These are phyloP conservation scores for Pegoplata infirma DNA, from an alignment of 2,888 invertebrate genomes.

Conservation along the genomic window DNA sequence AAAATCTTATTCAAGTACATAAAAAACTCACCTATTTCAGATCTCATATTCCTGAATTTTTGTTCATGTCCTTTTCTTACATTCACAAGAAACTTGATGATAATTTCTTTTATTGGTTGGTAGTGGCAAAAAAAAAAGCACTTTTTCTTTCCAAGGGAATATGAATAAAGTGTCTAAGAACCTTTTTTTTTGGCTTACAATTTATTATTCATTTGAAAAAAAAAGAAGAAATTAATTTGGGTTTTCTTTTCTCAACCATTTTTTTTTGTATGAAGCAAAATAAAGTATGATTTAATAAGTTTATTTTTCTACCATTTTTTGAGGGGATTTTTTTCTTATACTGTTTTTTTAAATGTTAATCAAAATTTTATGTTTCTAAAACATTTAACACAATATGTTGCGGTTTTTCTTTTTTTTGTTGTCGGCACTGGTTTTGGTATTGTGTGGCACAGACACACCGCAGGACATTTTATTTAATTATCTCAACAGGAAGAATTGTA, in stretches of 20 bases:
- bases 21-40: no score
- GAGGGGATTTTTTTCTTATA: background rate
- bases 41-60: background rate
- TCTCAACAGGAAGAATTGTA: constrained; percentile 56
- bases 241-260: background rate
- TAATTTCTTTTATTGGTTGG: background rate
- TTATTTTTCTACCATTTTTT: background rate
- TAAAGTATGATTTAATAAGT: background rate
- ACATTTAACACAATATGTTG: constrained; percentile 51
- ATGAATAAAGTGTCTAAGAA: no score
- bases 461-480: constrained; percentile 64
- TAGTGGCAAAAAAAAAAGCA: no score
- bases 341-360: constrained; percentile 21
- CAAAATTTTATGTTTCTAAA: constrained; percentile 38
- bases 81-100: background rate
- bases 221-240: background rate
- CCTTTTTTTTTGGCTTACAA: background rate
- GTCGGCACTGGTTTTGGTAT: constrained; percentile 24
- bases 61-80: background rate
- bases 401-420: constrained; percentile 53
- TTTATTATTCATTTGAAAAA: constrained; percentile 4
- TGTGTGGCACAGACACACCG: constrained; percentile 52
- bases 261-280: background rate
- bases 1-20: no score
- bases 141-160: no score